Evolutionary conservation across 2,888 invertebrate genomes (phyloP).

Genomic region (Diarsia mendica): DNA sequence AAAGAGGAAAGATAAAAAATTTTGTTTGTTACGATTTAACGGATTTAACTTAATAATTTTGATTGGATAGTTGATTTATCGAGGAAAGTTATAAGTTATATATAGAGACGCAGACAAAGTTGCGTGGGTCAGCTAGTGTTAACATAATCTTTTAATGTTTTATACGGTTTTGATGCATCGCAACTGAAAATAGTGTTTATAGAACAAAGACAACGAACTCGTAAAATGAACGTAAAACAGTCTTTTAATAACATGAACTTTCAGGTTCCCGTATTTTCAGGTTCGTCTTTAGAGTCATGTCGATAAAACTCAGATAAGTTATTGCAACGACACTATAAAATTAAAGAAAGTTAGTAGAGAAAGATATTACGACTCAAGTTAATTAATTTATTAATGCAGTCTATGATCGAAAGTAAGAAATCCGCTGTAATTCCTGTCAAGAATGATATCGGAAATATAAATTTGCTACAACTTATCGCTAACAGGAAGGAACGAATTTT

Average conservation of each 20-base stretch:
- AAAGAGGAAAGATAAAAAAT: too few relatives aligned
- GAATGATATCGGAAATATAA: slow-evolving; percentile 64
- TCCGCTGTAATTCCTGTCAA: slow-evolving; percentile 40
- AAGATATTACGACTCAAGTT: slow-evolving; percentile 15
- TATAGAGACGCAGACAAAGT: too few relatives aligned
- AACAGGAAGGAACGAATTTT: slow-evolving; percentile 72
- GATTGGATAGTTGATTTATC: too few relatives aligned
- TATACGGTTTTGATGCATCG: slow-evolving; percentile 73
- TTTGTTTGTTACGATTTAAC: too few relatives aligned
- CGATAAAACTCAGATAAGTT: slow-evolving; percentile 8
- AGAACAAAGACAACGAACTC: slow-evolving; percentile 88
- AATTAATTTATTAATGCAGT: slow-evolving; percentile 31
- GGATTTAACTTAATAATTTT: too few relatives aligned
- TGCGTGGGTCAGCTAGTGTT: too few relatives aligned
- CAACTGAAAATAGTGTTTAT: slow-evolving; percentile 84
- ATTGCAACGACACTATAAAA: slow-evolving; percentile 14
- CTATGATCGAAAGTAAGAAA: slow-evolving; percentile 37
- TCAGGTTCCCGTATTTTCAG: slow-evolving; percentile 65
- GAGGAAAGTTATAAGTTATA: too few relatives aligned
- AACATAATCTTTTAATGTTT: slow-evolving; percentile 78
- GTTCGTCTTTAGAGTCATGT: slow-evolving; percentile 49
- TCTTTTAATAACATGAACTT: slow-evolving; percentile 65
- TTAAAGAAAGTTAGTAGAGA: slow-evolving; percentile 30
- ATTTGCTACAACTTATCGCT: slow-evolving; percentile 61
- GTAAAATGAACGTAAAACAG: slow-evolving; percentile 81